A percentile compares a stretch with the other conserved stretches of the same genome.
Conservation (phyloP, 2,797 vertebrate species). For the Schizothorax lantsangensis region DNA sequence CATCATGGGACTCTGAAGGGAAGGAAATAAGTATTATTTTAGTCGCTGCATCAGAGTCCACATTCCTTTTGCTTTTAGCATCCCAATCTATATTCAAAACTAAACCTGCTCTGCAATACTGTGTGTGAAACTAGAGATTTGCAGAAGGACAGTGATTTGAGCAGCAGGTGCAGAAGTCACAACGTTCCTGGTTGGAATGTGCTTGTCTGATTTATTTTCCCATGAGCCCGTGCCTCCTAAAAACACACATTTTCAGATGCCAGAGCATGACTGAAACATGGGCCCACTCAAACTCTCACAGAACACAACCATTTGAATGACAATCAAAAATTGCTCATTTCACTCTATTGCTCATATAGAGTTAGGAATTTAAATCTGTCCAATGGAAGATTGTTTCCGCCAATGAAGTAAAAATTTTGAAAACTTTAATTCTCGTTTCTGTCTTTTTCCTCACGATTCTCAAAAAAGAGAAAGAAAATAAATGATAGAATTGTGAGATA, state of each 20-base stretch:
- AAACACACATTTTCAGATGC: conserved; percentile 32
- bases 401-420: not conserved
- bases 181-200: conserved; percentile 57
- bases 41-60: not conserved
- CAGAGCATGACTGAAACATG: not conserved
- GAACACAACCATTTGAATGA: not conserved
- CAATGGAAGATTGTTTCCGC: not conserved
- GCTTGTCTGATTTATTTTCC: conserved; percentile 57
- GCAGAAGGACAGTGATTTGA: conserved; percentile 16
- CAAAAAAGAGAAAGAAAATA: not conserved
- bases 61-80: not conserved
- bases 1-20: conserved; percentile 8
- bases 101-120: not conserved
- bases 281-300: not conserved
- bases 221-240: conserved; percentile 49
- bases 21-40: conserved; percentile 27
- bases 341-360: not conserved
- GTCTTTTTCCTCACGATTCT: not conserved
- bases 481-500: not conserved
- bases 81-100: not conserved
- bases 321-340: not conserved
- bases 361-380: not conserved
- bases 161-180: conserved; percentile 42
- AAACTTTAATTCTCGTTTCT: not conserved
- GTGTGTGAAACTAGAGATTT: conserved; percentile 18